Evolutionary conservation across 2,888 invertebrate genomes (phyloP).

Genomic region (Panzeria rudis): DNA sequence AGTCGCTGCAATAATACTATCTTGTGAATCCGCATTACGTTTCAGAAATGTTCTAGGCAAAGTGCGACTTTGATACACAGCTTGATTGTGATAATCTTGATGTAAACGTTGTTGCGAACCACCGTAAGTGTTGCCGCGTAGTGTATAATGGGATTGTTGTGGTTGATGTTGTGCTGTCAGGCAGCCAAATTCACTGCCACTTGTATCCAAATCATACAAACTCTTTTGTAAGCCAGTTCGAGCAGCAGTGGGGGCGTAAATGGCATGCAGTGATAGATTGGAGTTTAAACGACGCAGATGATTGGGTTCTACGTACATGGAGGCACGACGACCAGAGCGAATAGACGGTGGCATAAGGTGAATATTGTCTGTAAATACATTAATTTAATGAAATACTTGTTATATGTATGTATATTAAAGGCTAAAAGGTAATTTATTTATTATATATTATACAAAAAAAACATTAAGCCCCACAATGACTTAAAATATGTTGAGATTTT

Average conservation of each 20-base stretch:
- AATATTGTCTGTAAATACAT: conserved; percentile 66
- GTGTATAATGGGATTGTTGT: conserved; percentile 68
- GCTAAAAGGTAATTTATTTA: background rate
- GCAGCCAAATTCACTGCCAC: conserved; percentile 47
- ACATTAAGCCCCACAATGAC: too few species aligned
- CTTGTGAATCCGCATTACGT: conserved; percentile 78
- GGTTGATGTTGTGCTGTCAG: conserved; percentile 66
- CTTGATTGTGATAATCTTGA: conserved; percentile 70
- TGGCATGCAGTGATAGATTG: conserved; percentile 80
- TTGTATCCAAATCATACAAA: conserved; percentile 76
- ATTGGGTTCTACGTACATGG: conserved; percentile 79
- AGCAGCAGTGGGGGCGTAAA: conserved; percentile 70
- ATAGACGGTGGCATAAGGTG: conserved; percentile 58
- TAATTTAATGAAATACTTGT: background rate
- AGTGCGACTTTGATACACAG: conserved; percentile 80
- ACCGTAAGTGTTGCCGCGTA: conserved; percentile 72
- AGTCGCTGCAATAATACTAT: conserved; percentile 71
- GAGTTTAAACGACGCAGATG: conserved; percentile 80
- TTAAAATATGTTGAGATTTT: too few species aligned
- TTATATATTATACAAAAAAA: too few species aligned
- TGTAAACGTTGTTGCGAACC: conserved; percentile 75
- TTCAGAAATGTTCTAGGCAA: conserved; percentile 82
- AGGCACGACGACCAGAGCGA: conserved; percentile 77
- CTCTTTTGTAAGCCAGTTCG: conserved; percentile 74
- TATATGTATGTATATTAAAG: too few species aligned